Conservation (phyloP, 2,797 vertebrate species). For the Cirrhinus molitorella region DNA sequence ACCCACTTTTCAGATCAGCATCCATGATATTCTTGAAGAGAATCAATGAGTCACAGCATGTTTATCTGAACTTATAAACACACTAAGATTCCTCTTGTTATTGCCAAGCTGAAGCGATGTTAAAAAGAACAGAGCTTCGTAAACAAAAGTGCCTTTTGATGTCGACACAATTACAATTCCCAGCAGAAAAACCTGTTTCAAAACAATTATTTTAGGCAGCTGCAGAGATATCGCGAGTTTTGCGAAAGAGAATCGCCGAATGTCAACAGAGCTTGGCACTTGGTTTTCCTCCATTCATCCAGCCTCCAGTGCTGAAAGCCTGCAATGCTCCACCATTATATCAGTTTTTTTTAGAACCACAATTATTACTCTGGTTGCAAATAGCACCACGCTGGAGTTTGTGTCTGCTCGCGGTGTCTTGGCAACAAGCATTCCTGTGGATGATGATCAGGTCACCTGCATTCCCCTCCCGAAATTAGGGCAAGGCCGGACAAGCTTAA, state of each 20-base stretch:
- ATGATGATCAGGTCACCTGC: conserved; percentile 47
- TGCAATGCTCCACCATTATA: conserved; percentile 77
- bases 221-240: conserved; percentile 68
- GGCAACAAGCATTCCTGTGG: conserved; percentile 48
- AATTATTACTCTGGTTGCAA: conserved; percentile 76
- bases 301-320: conserved; percentile 75
- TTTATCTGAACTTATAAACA: conserved; percentile 41
- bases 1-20: not conserved
- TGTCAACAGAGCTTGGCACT: conserved; percentile 73
- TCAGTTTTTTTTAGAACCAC: conserved; percentile 75
- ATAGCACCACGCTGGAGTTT: conserved; percentile 63
- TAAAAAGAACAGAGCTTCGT: conserved; percentile 7
- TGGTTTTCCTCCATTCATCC: conserved; percentile 64
- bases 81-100: conserved; percentile 3
- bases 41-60: conserved; percentile 11
- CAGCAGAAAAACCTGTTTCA: conserved; percentile 60
- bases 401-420: conserved; percentile 56
- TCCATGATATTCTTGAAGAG: conserved; percentile 18
- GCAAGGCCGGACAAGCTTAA: not conserved
- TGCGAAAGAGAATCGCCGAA: conserved; percentile 68
- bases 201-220: conserved; percentile 68
- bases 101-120: not conserved
- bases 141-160: conserved; percentile 56
- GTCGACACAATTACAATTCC: conserved; percentile 45
- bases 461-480: conserved; percentile 23